Evolutionary conservation across 2,113 vertebrate species (phyloP).

Genomic region (Aegithalos caudatus): DNA sequence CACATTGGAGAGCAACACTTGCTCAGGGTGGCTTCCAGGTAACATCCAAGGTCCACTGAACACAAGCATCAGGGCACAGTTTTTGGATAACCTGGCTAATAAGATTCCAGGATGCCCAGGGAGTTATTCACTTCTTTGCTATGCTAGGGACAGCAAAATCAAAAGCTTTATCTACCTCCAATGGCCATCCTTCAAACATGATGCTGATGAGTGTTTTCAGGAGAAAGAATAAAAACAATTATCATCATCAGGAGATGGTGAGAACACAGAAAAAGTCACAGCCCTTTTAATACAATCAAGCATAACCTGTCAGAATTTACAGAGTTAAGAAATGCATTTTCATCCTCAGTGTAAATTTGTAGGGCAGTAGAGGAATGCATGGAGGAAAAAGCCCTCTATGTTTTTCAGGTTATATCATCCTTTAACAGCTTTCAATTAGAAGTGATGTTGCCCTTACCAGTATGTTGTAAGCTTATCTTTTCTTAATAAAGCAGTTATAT

Average conservation of each 20-base stretch:
- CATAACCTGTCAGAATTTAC: background rate
- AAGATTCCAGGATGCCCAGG: background rate
- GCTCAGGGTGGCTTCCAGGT: background rate
- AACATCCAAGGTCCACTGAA: background rate
- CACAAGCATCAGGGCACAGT: background rate
- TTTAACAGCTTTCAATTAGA: background rate
- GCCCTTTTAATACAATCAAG: background rate
- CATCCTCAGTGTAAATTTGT: background rate
- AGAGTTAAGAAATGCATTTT: background rate
- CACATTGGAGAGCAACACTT: background rate
- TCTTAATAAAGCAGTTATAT: background rate
- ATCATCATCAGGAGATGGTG: background rate
- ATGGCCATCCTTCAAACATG: background rate
- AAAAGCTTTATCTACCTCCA: background rate
- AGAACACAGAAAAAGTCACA: background rate
- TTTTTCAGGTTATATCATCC: background rate
- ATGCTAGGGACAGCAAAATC: background rate
- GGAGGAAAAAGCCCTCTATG: accelerated
- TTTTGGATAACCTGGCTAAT: background rate
- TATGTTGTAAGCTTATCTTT: background rate
- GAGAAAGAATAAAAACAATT: background rate
- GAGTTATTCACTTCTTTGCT: background rate
- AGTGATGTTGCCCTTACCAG: background rate
- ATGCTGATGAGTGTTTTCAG: background rate
- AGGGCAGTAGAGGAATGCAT: background rate